Evolutionary conservation across 1,140 invertebrate genomes (phyloP).

Genomic region (Drosophila auraria): DNA sequence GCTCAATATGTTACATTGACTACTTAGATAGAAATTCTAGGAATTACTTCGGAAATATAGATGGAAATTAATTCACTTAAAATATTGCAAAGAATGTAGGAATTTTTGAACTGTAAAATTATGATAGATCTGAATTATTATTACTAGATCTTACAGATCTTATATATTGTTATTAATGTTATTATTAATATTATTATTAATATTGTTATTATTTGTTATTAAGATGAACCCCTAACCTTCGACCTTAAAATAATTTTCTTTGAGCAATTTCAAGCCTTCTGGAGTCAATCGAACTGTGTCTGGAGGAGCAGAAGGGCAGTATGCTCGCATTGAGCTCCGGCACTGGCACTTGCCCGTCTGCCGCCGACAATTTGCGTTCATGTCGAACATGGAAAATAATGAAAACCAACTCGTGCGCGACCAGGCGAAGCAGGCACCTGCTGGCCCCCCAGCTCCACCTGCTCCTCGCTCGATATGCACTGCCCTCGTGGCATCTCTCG

Average conservation of each 20-base stretch:
- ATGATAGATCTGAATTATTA: too few relatives aligned
- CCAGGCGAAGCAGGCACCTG: constrained; percentile 30
- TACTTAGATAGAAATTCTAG: not conserved
- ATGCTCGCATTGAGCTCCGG: not conserved
- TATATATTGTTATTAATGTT: too few relatives aligned
- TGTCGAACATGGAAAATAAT: constrained; percentile 80
- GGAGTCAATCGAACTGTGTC: not conserved
- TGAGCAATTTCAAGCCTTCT: not conserved
- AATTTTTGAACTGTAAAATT: not conserved
- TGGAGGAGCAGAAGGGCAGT: not conserved
- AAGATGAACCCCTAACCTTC: too few relatives aligned
- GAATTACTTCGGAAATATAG: too few relatives aligned
- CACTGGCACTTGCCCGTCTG: constrained; percentile 12
- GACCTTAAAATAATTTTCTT: not conserved
- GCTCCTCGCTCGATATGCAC: constrained; percentile 25
- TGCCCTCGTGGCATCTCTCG: constrained; percentile 2
- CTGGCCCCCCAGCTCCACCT: constrained; percentile 4
- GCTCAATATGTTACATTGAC: not conserved
- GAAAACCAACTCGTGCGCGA: constrained; percentile 73
- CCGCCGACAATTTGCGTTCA: constrained; percentile 69
- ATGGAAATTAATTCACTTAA: not conserved
- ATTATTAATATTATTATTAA: too few relatives aligned
- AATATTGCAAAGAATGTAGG: not conserved
- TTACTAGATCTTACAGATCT: too few relatives aligned
- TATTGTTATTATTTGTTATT: too few relatives aligned